Percentiles rank a stretch among this genome's conserved stretches.
These are phyloP conservation scores for Poeciliopsis presidionis DNA, from an alignment of 2,797 vertebrate genomes.

Conservation along the genomic window DNA sequence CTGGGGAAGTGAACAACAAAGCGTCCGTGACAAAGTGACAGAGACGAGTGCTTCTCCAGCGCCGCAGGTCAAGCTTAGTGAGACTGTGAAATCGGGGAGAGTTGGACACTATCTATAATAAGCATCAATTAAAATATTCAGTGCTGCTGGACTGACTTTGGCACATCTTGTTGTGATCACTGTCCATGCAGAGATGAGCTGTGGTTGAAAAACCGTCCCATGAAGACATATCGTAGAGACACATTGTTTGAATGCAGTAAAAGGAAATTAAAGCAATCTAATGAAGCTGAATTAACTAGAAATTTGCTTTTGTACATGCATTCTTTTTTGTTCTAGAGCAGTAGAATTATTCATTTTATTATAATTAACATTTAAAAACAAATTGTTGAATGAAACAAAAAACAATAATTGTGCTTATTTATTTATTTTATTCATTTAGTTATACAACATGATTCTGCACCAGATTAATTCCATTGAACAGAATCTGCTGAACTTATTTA, in stretches of 20 bases:
- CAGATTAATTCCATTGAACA: not conserved
- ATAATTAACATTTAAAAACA: not conserved
- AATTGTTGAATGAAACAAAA: not conserved
- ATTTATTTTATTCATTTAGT: not conserved
- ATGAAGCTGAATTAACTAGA: not conserved
- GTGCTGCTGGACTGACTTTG: constrained; percentile 72
- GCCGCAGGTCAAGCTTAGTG: constrained; percentile 69
- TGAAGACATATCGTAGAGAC: constrained; percentile 33
- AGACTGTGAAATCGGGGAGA: constrained; percentile 68
- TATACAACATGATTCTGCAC: not conserved
- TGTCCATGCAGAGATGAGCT: constrained; percentile 57
- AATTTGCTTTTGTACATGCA: not conserved
- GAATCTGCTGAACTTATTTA: not conserved
- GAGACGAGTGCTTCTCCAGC: constrained; percentile 53
- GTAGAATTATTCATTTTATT: not conserved
- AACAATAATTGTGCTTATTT: not conserved
- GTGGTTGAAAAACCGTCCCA: constrained; percentile 35
- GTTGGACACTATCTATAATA: constrained; percentile 76
- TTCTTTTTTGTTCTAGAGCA: not conserved
- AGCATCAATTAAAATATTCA: constrained; percentile 80
- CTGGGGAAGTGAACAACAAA: constrained; percentile 45
- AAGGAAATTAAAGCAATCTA: not conserved
- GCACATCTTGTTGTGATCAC: constrained; percentile 46
- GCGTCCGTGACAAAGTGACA: constrained; percentile 59
- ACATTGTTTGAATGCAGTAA: not conserved